Conservation (phyloP, 2,888 invertebrate species). For the Drosophila pegasa region DNA sequence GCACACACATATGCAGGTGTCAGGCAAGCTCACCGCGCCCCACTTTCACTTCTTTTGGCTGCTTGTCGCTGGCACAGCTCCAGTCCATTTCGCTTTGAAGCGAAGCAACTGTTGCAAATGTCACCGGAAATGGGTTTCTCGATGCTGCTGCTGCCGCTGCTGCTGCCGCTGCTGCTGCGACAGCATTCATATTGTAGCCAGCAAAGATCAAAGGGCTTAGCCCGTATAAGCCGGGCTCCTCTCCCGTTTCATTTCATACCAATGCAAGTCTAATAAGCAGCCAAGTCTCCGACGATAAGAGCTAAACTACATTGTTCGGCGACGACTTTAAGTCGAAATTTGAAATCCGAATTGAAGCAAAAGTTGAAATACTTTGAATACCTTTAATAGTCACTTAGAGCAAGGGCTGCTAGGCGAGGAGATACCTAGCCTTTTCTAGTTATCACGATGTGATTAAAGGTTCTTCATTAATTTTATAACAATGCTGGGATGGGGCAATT, state of each 20-base stretch:
- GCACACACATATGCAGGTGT: constrained; percentile 9
- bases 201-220: constrained; percentile 7
- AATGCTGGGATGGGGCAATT: too few relatives aligned
- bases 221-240: background rate
- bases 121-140: constrained; percentile 45
- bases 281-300: constrained; percentile 4
- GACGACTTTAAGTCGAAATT: background rate
- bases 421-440: too few relatives aligned
- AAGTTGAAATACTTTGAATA: constrained; percentile 3
- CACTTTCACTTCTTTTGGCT: background rate
- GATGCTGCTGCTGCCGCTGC: constrained; percentile 25
- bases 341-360: constrained; percentile 4
- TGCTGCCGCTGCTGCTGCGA: constrained; percentile 17
- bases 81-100: constrained; percentile 18
- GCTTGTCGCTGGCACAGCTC: constrained; percentile 11
- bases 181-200: constrained; percentile 25
- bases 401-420: too few relatives aligned
- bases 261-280: constrained; percentile 9
- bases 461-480: too few relatives aligned
- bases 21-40: background rate
- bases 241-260: background rate
- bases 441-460: too few relatives aligned
- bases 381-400: too few relatives aligned
- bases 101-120: constrained; percentile 34
- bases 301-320: constrained; percentile 7